Base-by-base conservation (phyloP, 2,888 invertebrate genomes). In the Torymus tubicola region DNA sequence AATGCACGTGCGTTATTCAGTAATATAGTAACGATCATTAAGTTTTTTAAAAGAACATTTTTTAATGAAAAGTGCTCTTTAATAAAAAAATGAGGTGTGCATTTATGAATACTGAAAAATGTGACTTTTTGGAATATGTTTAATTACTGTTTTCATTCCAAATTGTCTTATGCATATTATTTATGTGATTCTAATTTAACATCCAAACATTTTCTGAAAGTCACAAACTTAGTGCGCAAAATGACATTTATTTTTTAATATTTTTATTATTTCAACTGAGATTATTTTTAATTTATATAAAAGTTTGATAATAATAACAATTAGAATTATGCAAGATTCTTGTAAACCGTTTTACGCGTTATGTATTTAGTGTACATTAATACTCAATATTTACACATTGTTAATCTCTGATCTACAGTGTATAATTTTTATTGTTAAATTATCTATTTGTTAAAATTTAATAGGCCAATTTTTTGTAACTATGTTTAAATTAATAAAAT, bases 351-450 rank as follows among this genome's bases (percentile, higher is more conserved):
- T 75, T 69, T 24, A 65, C 21, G 14, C 67, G 72, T 60, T 64
- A 50, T 60, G 50, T 31, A 61, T 67, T 53, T 63, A 53, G 24
- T 60, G 31, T 65, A 24, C 21, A 70, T 70, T 64, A 70, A 63
- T 67, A 67, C 12, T 31, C 61, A 50, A 24, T 42, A 50, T 55
- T 78, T 21, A 68, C 21, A 68, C 10, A 16, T 65, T 75, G 70
- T 75, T 70, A 60, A 64, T 60, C 57, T 76, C 21, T 60, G 55
- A 53, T 52, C 68, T 73, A 16, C 50, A 74, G 24, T 61, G 64
- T 57, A 64, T 52, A 63, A 58, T 63, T 64, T 67, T 70, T 53
- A 75, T 75, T 70, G 58, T 80, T 71, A 58, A 68, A 57, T 69
- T 60, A 60, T 2, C 12, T 21, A 65, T 69, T 63, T 58, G 64